A percentile compares a stretch with the other conserved stretches of the same genome.
Conservation (phyloP, 92 coral and sea anemone species). For the Zoanthus gigantus region DNA sequence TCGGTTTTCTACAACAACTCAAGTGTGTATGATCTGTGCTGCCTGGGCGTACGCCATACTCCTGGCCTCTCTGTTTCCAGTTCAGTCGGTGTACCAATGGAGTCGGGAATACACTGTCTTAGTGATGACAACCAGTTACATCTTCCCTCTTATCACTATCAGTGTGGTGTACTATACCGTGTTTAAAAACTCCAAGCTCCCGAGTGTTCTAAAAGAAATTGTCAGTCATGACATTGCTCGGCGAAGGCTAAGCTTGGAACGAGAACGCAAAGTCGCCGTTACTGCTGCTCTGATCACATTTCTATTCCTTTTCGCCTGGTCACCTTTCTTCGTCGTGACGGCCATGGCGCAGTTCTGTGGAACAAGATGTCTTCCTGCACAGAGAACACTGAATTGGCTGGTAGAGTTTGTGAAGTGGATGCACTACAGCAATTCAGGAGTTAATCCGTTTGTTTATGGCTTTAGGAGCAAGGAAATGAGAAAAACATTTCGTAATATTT, state of each 20-base stretch:
- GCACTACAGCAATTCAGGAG: slow-evolving; percentile 83
- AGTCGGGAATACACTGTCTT: slow-evolving; percentile 44
- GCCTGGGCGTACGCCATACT: slow-evolving; percentile 64
- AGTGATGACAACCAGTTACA: slow-evolving; percentile 64
- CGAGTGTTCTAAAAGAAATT: slow-evolving; percentile 53
- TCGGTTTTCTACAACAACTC: slow-evolving; percentile 43
- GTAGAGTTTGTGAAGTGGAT: slow-evolving; percentile 80
- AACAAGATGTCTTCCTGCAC: background rate
- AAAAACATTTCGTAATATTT: slow-evolving; percentile 52
- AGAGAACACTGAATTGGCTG: slow-evolving; percentile 37
- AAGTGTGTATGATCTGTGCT: slow-evolving; percentile 46
- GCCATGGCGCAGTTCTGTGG: slow-evolving; percentile 69
- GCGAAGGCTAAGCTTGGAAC: slow-evolving; percentile 41
- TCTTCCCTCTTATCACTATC: slow-evolving; percentile 55
- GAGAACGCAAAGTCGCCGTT: slow-evolving; percentile 71
- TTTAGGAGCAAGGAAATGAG: slow-evolving; percentile 78
- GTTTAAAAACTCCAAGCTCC: slow-evolving; percentile 65
- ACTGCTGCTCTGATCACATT: slow-evolving; percentile 73
- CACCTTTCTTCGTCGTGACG: slow-evolving; percentile 76
- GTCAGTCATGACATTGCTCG: background rate
- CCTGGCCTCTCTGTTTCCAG: slow-evolving; percentile 59
- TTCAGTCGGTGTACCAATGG: slow-evolving; percentile 9
- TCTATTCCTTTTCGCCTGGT: slow-evolving; percentile 73
- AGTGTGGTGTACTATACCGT: slow-evolving; percentile 59
- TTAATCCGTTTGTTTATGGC: slow-evolving; percentile 82